Percentiles rank a stretch among this genome's conserved stretches.
Evolutionary conservation across 2,888 invertebrate species (phyloP).

Genomic region (Epinotia demarniana): DNA sequence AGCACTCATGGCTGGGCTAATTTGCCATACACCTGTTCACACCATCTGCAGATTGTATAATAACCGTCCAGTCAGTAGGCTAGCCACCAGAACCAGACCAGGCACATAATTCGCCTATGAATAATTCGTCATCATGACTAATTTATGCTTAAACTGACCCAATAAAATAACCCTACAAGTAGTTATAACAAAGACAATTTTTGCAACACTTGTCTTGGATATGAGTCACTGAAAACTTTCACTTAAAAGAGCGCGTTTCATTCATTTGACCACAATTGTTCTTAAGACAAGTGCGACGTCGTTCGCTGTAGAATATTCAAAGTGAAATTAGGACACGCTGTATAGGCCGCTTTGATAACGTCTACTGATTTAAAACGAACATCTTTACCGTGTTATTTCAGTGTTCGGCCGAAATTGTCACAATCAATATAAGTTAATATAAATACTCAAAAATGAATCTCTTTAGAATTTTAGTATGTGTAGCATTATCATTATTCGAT

Average conservation of each 20-base stretch:
- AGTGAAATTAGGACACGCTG: constrained; percentile 54
- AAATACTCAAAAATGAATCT: constrained; percentile 42
- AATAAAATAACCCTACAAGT: constrained; percentile 52
- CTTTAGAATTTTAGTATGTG: constrained; percentile 47
- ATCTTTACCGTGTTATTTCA: constrained; percentile 13
- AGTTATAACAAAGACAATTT: constrained; percentile 55
- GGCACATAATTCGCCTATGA: constrained; percentile 39
- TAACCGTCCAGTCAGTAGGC: constrained; percentile 39
- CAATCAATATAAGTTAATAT: constrained; percentile 16
- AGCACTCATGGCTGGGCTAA: constrained; percentile 24
- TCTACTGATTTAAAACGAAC: constrained; percentile 33
- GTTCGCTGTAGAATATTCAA: constrained; percentile 37
- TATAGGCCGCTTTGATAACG: constrained; percentile 48
- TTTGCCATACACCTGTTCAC: constrained; percentile 36
- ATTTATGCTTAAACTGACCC: constrained; percentile 59
- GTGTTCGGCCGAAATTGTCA: constrained; percentile 26
- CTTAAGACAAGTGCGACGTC: constrained; percentile 46
- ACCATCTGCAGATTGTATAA: constrained; percentile 36
- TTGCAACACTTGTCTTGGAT: constrained; percentile 52
- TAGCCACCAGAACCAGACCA: constrained; percentile 30
- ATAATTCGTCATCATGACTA: constrained; percentile 59
- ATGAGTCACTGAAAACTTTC: constrained; percentile 69
- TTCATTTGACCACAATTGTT: constrained; percentile 47
- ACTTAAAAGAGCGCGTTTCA: constrained; percentile 61
- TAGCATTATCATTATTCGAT: constrained; percentile 49